phyloP scores from a whole-genome alignment of 2,888 invertebrate species.

The Bombylius discolor region DNA sequence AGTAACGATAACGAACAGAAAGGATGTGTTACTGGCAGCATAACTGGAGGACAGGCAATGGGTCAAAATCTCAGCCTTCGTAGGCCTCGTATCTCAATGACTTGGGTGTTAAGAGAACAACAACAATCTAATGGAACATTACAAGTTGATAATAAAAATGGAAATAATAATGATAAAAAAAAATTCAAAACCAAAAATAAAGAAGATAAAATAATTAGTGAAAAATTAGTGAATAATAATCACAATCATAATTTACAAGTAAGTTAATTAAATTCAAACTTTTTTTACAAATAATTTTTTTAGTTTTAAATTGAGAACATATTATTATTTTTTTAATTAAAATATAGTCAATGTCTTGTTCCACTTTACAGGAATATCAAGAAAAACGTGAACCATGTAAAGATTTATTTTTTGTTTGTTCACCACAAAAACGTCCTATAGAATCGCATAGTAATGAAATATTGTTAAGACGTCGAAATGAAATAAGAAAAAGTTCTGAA shows the following conservation, averaged over 20 bases:
- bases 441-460: slow-evolving; percentile 13
- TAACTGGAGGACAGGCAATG: slow-evolving; percentile 29
- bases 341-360: not conserved
- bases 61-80: slow-evolving; percentile 43
- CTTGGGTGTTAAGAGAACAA: slow-evolving; percentile 60
- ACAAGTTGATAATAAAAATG: slow-evolving; percentile 26
- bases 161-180: slow-evolving; percentile 36
- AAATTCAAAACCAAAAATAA: slow-evolving; percentile 19
- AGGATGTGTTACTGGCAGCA: slow-evolving; percentile 21
- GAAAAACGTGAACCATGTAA: slow-evolving; percentile 26
- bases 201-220: slow-evolving; percentile 25
- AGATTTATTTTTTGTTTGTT: slow-evolving; percentile 32
- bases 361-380: slow-evolving; percentile 25
- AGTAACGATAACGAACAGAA: slow-evolving; percentile 1
- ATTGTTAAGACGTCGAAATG: slow-evolving; percentile 13
- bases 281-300: no score
- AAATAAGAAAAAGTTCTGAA: not conserved
- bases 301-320: not conserved
- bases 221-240: slow-evolving; percentile 34
- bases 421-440: slow-evolving; percentile 28
- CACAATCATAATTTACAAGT: not conserved
- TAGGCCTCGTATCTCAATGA: slow-evolving; percentile 56
- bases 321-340: not conserved
- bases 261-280: not conserved
- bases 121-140: slow-evolving; percentile 29